Conservation (phyloP, 2,797 vertebrate species). For the Pangasius krempfi region DNA sequence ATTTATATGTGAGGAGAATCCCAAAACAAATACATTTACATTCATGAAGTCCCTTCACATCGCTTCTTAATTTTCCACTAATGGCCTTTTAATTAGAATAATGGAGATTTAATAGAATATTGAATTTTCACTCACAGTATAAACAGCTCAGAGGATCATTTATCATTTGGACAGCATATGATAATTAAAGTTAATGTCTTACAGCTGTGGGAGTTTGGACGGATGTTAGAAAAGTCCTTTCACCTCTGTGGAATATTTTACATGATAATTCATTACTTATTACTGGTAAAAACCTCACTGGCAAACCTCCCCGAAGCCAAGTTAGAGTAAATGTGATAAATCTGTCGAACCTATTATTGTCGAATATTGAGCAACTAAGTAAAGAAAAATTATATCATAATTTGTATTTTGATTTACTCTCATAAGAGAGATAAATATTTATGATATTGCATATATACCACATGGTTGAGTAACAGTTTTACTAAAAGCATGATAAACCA, state of each 20-base stretch:
- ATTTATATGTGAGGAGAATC: neutral
- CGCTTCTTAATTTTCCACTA: neutral
- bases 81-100: slow-evolving; percentile 30
- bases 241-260: slow-evolving; percentile 17
- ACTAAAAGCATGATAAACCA: neutral
- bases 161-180: slow-evolving; percentile 15
- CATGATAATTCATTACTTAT: slow-evolving; percentile 12
- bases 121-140: slow-evolving; percentile 10
- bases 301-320: neutral
- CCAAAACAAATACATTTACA: slow-evolving; percentile 13
- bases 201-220: slow-evolving; percentile 10
- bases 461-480: neutral
- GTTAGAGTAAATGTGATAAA: neutral
- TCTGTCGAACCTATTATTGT: neutral
- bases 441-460: neutral
- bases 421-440: neutral
- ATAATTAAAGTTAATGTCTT: slow-evolving; percentile 28
- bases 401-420: neutral
- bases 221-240: slow-evolving; percentile 7
- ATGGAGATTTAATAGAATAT: slow-evolving; percentile 36
- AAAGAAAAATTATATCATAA: neutral
- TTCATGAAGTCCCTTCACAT: neutral
- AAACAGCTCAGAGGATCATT: neutral
- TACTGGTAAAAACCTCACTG: neutral
- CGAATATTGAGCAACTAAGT: neutral